Evolutionary conservation across 2,113 vertebrate species (phyloP).

Genomic region (Micromys minutus): DNA sequence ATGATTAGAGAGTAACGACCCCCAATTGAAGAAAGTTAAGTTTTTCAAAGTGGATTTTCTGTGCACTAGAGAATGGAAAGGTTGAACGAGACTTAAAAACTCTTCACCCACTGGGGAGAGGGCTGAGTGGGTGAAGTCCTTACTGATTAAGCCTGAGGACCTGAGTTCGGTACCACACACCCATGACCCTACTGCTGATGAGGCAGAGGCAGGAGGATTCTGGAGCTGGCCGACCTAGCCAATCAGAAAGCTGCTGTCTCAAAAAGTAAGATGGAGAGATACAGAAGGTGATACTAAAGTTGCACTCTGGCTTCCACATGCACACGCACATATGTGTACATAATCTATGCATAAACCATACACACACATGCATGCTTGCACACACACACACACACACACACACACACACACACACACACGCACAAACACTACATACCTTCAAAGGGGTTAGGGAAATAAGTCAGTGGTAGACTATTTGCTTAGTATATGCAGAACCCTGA

Average conservation of each 20-base stretch:
- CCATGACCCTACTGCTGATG: neutral
- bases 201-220: neutral
- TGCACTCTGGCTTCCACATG: neutral
- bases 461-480: neutral
- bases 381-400: no score
- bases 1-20: conserved; percentile 50
- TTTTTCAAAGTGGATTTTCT: neutral
- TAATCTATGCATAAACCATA: no score
- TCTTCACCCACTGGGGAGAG: neutral
- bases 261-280: neutral
- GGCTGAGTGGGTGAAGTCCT: neutral
- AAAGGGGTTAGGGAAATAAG: neutral
- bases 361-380: neutral
- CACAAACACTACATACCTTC: neutral
- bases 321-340: no score
- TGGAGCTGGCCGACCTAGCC: neutral
- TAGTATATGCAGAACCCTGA: neutral
- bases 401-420: neutral
- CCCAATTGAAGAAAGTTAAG: neutral
- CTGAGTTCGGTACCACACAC: neutral
- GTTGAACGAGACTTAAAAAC: conserved; percentile 14
- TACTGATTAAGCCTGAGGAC: neutral
- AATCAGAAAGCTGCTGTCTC: neutral
- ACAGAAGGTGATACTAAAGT: neutral
- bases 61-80: conserved; percentile 18